A percentile compares a stretch with the other conserved stretches of the same genome.
These are phyloP conservation scores for Lindbergichthys nudifrons DNA, from an alignment of 2,797 vertebrate species.

Conservation along the genomic window DNA sequence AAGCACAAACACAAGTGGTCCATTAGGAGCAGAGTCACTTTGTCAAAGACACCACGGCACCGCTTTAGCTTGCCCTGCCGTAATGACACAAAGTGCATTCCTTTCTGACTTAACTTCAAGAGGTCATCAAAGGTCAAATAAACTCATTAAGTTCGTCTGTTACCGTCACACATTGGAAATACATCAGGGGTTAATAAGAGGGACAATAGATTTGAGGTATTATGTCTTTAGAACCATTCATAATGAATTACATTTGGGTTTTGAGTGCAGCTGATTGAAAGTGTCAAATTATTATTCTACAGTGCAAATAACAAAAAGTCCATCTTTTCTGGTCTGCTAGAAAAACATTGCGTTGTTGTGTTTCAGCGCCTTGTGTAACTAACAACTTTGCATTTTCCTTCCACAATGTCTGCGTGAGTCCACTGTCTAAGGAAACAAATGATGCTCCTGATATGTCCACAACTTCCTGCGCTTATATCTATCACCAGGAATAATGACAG, in stretches of 20 bases:
- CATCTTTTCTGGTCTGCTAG: background rate
- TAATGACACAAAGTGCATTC: slow-evolving; percentile 64
- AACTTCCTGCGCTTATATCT: slow-evolving; percentile 12
- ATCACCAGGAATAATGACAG: slow-evolving; percentile 24
- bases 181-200: slow-evolving; percentile 40
- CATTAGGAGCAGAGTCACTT: slow-evolving; percentile 57
- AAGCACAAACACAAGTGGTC: slow-evolving; percentile 57
- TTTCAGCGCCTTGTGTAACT: background rate
- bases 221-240: slow-evolving; percentile 19
- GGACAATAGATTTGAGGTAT: slow-evolving; percentile 39
- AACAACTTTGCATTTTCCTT: background rate
- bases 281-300: background rate
- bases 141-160: slow-evolving; percentile 67
- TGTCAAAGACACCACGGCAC: slow-evolving; percentile 53
- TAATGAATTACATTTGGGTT: slow-evolving; percentile 4
- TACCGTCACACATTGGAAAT: slow-evolving; percentile 52
- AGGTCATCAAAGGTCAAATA: slow-evolving; percentile 68
- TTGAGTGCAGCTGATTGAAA: slow-evolving; percentile 7
- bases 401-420: slow-evolving; percentile 4
- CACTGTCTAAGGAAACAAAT: slow-evolving; percentile 10
- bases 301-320: background rate
- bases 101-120: slow-evolving; percentile 58
- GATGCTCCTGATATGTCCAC: slow-evolving; percentile 19
- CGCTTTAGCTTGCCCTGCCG: slow-evolving; percentile 32
- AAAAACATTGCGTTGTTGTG: background rate